Percentiles rank a stretch among this genome's conserved stretches.
These are phyloP conservation scores for Drosophila sechellia DNA, from an alignment of 1,140 invertebrate species.

Conservation along the genomic window DNA sequence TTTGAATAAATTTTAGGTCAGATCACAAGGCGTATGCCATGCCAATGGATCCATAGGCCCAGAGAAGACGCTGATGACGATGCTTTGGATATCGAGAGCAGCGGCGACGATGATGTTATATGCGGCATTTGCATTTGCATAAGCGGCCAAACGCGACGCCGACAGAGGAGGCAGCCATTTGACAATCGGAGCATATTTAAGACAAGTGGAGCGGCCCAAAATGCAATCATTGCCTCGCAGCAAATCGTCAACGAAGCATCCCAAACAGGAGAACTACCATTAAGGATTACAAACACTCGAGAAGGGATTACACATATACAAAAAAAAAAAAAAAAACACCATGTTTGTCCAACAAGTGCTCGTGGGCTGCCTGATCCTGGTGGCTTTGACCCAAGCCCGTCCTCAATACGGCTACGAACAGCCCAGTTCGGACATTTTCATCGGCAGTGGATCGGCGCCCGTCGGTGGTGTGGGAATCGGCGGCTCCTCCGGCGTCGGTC, in stretches of 20 bases:
- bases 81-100: constrained; percentile 2
- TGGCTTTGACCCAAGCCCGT: constrained; percentile 52
- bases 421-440: constrained; percentile 45
- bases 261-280: constrained; percentile 3
- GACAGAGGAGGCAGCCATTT: constrained; percentile 8
- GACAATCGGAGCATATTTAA: constrained; percentile 68
- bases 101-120: constrained; percentile 15
- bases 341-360: constrained; percentile 34
- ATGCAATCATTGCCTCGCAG: constrained; percentile 75
- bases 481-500: neutral
- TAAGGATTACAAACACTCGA: constrained; percentile 35
- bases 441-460: constrained; percentile 13
- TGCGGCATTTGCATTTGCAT: constrained; percentile 65
- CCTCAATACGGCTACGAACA: constrained; percentile 79
- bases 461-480: neutral
- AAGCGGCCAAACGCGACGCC: constrained; percentile 58
- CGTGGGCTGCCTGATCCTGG: constrained; percentile 34
- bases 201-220: constrained; percentile 72
- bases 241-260: constrained; percentile 46
- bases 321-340: neutral
- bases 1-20: constrained; percentile 81
- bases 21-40: neutral
- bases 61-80: constrained; percentile 2
- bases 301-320: neutral
- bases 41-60: constrained; percentile 20